Conservation (phyloP, 1,140 invertebrate species). For the Drosophila murphyi region DNA sequence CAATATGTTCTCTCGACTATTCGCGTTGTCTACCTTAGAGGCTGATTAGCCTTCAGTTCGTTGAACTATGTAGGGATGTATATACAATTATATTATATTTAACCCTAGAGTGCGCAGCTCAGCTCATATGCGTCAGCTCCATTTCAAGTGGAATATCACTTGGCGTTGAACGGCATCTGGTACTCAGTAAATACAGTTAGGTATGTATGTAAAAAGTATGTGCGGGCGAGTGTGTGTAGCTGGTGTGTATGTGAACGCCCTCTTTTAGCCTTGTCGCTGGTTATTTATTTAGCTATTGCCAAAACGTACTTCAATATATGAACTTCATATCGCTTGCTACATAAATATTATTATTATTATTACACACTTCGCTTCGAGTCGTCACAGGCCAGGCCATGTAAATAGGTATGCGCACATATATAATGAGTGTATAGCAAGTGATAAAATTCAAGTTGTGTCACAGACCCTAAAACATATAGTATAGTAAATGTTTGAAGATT, state of each 20-base stretch:
- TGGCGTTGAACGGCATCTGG: slow-evolving; percentile 39
- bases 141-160: slow-evolving; percentile 36
- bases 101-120: neutral
- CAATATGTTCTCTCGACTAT: too few species aligned
- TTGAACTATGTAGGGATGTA: neutral
- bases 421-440: slow-evolving; percentile 41
- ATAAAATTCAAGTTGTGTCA: slow-evolving; percentile 67
- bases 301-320: slow-evolving; percentile 61
- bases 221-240: slow-evolving; percentile 7
- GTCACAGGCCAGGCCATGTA: slow-evolving; percentile 13
- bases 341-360: slow-evolving; percentile 83
- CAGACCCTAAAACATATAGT: slow-evolving; percentile 45
- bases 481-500: slow-evolving; percentile 26
- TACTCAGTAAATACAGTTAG: slow-evolving; percentile 7
- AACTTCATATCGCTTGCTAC: slow-evolving; percentile 76
- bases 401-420: slow-evolving; percentile 32
- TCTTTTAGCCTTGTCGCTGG: slow-evolving; percentile 52
- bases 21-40: too few species aligned
- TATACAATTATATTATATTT: neutral
- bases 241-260: slow-evolving; percentile 10
- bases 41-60: neutral
- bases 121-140: slow-evolving; percentile 44
- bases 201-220: neutral
- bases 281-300: slow-evolving; percentile 75
- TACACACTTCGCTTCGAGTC: slow-evolving; percentile 40